Evolutionary conservation across 2,888 invertebrate genomes (phyloP).

Genomic region (Tetramorium bicarinatum): DNA sequence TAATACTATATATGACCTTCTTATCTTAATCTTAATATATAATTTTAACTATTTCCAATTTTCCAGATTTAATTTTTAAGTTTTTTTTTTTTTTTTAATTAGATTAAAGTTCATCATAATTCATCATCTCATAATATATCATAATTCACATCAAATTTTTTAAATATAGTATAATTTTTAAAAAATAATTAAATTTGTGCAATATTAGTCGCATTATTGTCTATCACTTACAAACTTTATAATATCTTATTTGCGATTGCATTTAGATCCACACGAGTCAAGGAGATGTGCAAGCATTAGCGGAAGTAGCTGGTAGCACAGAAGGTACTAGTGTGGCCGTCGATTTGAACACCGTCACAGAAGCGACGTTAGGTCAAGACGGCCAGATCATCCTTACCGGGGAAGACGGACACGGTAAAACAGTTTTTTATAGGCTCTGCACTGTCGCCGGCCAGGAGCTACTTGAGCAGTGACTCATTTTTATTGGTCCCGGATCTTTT

Average conservation of each 20-base stretch:
- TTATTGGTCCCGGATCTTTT: slow-evolving; percentile 76
- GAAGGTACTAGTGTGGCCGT: slow-evolving; percentile 92
- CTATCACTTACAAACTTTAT: background rate
- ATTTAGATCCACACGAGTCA: slow-evolving; percentile 87
- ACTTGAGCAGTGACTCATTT: slow-evolving; percentile 85
- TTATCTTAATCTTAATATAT: background rate
- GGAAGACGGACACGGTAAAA: slow-evolving; percentile 96
- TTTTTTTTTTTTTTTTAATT: background rate
- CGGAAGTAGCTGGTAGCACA: slow-evolving; percentile 90
- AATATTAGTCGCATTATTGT: background rate
- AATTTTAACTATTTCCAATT: background rate
- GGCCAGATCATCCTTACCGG: slow-evolving; percentile 98
- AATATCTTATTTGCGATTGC: background rate
- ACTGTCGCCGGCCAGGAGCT: slow-evolving; percentile 86
- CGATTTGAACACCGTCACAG: slow-evolving; percentile 95
- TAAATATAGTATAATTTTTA: background rate
- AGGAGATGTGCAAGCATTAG: slow-evolving; percentile 90
- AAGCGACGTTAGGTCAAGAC: slow-evolving; percentile 96
- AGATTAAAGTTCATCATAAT: background rate
- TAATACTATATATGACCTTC: background rate
- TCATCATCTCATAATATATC: no score
- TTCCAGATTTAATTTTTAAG: background rate
- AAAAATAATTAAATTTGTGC: background rate
- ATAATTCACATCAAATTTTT: slow-evolving; percentile 1
- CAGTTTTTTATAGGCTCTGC: slow-evolving; percentile 87